Base-by-base conservation (phyloP, 2,888 invertebrate genomes). In the Dioctria rufipes region DNA sequence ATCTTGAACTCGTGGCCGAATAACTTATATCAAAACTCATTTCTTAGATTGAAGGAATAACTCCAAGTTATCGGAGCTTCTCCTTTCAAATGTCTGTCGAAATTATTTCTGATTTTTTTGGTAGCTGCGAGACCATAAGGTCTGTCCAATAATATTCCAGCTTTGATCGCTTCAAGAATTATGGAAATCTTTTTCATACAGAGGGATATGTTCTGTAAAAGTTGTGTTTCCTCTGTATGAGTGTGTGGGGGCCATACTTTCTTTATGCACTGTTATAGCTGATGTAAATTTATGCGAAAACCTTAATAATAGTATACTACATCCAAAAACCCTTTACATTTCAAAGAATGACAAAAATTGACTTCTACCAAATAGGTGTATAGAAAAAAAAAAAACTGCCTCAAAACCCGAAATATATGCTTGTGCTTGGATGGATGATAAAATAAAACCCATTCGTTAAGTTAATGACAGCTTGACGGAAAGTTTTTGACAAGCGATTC, bases 381-480 rank as follows among this genome's bases (percentile, higher is more conserved):
- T 25, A 25, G 25, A 49, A 65, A 25, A 25, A 25, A 25, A 25
- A 25, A 25, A 25, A 25, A 25, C 25, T 25, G 25, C 25, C 65
- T 42, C n/a, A 65, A 65, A 65, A 40, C 42, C 42, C 40, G 65
- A 65, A 42, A 42, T 40, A 65, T 65, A 65, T 65, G n/a, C 42
- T 40, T 65, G n/a, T 6, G 65, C n/a, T 11, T 40, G 40, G 65
- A 65, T 65, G 65, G 65, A 42, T 42, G 65, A 40, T 65, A 40
- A 25, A 25, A 25, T 25, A 25, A 25, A 39, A 40, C 65, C 65
- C 65, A 63, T 63, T 63, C 39, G 61, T 63, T 63, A 40, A 65
- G 65, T 65, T 65, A 65, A 65, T 65, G 65, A 65, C 65, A 40
- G 65, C 65, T 37, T 65, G 65, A 65, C 65, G 42, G 39, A 65